Percentiles rank a stretch among this genome's conserved stretches.
Evolutionary conservation across 1,140 invertebrate genomes (phyloP).

Genomic region (Campodea augens): DNA sequence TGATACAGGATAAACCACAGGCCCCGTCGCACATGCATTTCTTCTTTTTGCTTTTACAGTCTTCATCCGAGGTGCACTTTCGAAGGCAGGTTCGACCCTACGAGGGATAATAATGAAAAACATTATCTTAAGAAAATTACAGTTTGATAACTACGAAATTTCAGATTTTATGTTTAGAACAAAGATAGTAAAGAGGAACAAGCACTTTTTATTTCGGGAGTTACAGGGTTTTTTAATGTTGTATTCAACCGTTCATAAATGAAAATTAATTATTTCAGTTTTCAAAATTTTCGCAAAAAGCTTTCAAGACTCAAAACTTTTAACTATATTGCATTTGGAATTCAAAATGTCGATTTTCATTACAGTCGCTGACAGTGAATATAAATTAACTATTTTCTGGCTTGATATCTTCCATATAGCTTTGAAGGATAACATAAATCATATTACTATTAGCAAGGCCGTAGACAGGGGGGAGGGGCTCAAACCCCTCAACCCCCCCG

Average conservation of each 20-base stretch:
- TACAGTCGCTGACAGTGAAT: no score
- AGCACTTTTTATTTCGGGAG: not conserved
- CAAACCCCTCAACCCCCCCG: no score
- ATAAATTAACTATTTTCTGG: no score
- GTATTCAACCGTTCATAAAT: not conserved
- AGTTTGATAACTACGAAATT: not conserved
- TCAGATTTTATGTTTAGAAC: not conserved
- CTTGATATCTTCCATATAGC: no score
- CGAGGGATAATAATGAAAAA: slow-evolving; percentile 8
- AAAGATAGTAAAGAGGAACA: not conserved
- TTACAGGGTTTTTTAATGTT: not conserved
- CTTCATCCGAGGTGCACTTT: slow-evolving; percentile 81
- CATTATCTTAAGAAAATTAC: not conserved
- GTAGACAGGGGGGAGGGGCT: no score
- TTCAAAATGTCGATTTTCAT: no score
- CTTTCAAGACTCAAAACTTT: no score
- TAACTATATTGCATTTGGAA: no score
- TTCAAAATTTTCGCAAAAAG: not conserved
- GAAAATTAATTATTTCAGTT: not conserved
- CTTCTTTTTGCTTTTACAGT: slow-evolving; percentile 92
- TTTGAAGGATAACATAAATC: no score
- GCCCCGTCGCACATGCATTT: slow-evolving; percentile 89
- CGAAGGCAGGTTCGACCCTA: slow-evolving; percentile 69
- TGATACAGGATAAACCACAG: slow-evolving; percentile 93
- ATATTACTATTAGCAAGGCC: no score